Conservation (phyloP, 2,888 invertebrate genomes). For the Chalcosyrphus nemorum region DNA sequence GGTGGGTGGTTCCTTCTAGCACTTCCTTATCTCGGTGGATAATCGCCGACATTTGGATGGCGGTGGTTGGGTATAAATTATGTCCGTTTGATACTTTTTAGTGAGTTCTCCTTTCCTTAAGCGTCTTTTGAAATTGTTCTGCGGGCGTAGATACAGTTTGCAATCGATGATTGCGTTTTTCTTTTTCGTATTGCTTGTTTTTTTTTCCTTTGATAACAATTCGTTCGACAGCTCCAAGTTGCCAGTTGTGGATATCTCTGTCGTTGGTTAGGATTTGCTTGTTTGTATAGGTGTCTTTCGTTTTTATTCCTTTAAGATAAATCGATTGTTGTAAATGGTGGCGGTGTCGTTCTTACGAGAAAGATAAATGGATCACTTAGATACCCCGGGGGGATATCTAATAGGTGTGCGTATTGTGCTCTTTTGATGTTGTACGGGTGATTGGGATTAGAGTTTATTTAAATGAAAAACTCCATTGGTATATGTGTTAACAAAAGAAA, state of each 20-base stretch:
- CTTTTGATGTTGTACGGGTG: slow-evolving; percentile 39
- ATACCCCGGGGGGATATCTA: slow-evolving; percentile 72
- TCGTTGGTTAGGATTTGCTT: slow-evolving; percentile 63
- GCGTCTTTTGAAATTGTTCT: slow-evolving; percentile 59
- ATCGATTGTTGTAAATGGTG: slow-evolving; percentile 68
- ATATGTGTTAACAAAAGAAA: no score
- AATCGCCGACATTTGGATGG: slow-evolving; percentile 52
- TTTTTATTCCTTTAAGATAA: slow-evolving; percentile 49
- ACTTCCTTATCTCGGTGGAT: slow-evolving; percentile 69
- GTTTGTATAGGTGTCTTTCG: slow-evolving; percentile 13
- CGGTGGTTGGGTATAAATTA: slow-evolving; percentile 66
- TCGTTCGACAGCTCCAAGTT: slow-evolving; percentile 66
- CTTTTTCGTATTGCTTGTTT: slow-evolving; percentile 1
- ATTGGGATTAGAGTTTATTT: slow-evolving; percentile 35
- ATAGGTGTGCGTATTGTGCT: slow-evolving; percentile 62
- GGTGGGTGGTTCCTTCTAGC: slow-evolving; percentile 62
- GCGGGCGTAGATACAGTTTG: slow-evolving; percentile 44
- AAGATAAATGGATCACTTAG: slow-evolving; percentile 82
- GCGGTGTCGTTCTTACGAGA: slow-evolving; percentile 75
- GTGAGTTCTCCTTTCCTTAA: slow-evolving; percentile 54
- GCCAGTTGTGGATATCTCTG: slow-evolving; percentile 65
- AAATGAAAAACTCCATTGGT: not conserved
- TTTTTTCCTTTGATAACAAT: slow-evolving; percentile 68
- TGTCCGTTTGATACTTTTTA: slow-evolving; percentile 73
- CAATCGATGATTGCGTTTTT: slow-evolving; percentile 67